phyloP scores from a whole-genome alignment of 2,888 invertebrate genomes.

The Spilosoma lubricipeda region DNA sequence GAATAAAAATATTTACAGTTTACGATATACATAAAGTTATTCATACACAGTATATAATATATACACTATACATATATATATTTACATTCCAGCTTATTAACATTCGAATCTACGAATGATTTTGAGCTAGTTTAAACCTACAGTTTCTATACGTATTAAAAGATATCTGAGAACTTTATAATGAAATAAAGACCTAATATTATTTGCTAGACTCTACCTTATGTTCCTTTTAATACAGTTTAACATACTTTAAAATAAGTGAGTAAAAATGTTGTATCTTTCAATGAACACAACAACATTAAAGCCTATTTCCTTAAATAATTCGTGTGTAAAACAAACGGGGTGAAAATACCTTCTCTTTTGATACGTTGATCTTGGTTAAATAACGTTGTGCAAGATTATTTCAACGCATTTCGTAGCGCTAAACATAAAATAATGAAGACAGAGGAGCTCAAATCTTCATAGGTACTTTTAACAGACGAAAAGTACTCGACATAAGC shows the following conservation, averaged over 20 bases:
- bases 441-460: neutral
- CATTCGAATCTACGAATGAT: neutral
- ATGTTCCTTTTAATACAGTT: neutral
- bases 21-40: too few relatives aligned
- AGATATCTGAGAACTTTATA: neutral
- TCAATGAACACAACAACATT: neutral
- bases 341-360: neutral
- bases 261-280: neutral
- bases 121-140: neutral
- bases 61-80: too few relatives aligned
- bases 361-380: neutral
- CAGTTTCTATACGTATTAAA: too few relatives aligned
- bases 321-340: neutral
- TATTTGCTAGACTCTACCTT: neutral
- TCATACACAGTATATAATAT: too few relatives aligned
- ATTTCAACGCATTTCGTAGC: slow-evolving; percentile 7
- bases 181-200: neutral
- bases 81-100: too few relatives aligned
- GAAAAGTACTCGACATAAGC: neutral
- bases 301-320: neutral
- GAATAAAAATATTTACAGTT: too few relatives aligned
- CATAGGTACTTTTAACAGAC: neutral
- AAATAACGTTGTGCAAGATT: slow-evolving; percentile 3
- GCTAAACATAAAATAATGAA: slow-evolving; percentile 4
- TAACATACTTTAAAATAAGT: neutral